Evolutionary conservation across 2,888 invertebrate species (phyloP).

Genomic region (Callyntrura guangdongensis): DNA sequence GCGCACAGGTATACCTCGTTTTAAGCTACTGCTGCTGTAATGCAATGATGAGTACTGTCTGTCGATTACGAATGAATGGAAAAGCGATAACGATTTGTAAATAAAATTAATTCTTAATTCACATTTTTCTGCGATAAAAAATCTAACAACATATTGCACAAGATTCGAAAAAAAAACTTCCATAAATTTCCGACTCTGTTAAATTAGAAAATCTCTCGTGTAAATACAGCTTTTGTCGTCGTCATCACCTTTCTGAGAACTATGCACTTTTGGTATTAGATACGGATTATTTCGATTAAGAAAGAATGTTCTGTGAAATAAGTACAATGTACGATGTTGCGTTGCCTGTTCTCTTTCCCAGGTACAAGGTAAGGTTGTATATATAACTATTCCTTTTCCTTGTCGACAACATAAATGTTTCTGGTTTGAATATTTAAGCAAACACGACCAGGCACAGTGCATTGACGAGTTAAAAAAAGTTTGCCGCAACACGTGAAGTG

Average conservation of each 20-base stretch:
- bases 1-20: neutral
- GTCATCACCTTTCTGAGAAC: slow-evolving; percentile 64
- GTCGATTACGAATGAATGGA: neutral
- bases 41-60: neutral
- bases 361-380: neutral
- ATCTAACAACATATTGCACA: neutral
- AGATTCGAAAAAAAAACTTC: neutral
- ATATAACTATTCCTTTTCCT: neutral
- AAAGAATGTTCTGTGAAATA: slow-evolving; percentile 24
- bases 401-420: neutral
- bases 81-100: neutral
- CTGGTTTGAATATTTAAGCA: slow-evolving; percentile 16
- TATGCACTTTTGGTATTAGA: slow-evolving; percentile 55
- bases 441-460: neutral
- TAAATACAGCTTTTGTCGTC: slow-evolving; percentile 46
- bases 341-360: neutral
- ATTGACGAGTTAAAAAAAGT: neutral
- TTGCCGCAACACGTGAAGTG: slow-evolving; percentile 13
- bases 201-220: slow-evolving; percentile 42
- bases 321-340: neutral
- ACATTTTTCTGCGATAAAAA: neutral
- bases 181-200: neutral
- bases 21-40: too few relatives aligned
- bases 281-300: slow-evolving; percentile 59
- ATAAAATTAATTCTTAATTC: neutral